These are phyloP conservation scores for Aphaenogaster floridana DNA, from an alignment of 1,140 invertebrate genomes.

Conservation along the genomic window DNA sequence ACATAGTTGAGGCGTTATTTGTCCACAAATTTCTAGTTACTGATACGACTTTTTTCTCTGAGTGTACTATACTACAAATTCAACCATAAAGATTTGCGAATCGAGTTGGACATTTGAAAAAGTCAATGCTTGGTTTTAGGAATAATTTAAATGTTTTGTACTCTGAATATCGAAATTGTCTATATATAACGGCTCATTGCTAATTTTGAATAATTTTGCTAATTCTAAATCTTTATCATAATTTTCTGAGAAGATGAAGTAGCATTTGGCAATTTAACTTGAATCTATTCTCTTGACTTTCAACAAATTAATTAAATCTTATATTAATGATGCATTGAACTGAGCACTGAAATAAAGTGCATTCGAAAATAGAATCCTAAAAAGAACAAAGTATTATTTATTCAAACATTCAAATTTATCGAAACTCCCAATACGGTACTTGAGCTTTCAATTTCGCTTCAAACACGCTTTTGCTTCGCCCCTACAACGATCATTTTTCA, in stretches of 20 bases:
- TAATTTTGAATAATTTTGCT: neutral
- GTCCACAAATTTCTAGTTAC: too few species aligned
- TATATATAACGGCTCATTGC: neutral
- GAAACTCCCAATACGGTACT: neutral
- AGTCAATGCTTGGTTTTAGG: neutral
- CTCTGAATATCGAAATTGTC: neutral
- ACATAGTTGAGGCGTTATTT: too few species aligned
- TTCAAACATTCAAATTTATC: neutral
- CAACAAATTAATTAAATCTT: neutral
- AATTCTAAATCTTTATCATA: neutral
- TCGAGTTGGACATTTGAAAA: conserved; percentile 4
- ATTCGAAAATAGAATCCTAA: neutral
- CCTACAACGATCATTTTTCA: conserved; percentile 30
- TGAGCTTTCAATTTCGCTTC: conserved; percentile 26
- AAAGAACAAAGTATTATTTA: neutral
- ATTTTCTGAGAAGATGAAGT: neutral
- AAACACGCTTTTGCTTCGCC: neutral
- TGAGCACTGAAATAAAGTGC: neutral
- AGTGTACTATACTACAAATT: neutral
- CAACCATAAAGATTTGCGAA: neutral
- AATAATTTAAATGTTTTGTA: neutral
- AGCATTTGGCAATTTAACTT: neutral
- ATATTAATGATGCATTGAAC: neutral
- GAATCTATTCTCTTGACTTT: neutral
- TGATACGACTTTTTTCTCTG: too few species aligned